Base-by-base conservation (phyloP, 2,797 vertebrate genomes). In the Falco rusticolus region DNA sequence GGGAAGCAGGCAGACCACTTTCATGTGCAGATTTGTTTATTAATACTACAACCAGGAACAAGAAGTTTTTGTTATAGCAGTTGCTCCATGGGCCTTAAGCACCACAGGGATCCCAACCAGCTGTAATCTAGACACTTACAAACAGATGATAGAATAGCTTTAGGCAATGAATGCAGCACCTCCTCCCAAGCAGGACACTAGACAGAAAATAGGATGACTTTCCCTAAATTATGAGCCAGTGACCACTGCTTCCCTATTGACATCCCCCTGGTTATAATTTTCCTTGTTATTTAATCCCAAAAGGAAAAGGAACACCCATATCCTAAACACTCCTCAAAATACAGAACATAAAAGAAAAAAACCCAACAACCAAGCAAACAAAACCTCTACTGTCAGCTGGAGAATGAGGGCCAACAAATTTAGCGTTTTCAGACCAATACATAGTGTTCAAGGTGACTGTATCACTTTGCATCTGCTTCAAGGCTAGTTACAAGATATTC, bases 391-490 rank as follows among this genome's bases (percentile, higher is more conserved):
- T 57, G 20, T 47, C 86, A 82, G 80, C 8, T 84, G 60, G 33
- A 81, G 31, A 59, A 79, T 0, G 24, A 70, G 9, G 10, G 11
- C 19, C 15, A 48, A 65, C 4, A 79, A 84, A 63, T 37, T 13
- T 29, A 51, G 54, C 1, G 1, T 43, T 65, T 65, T 45, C 71
- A 91, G 75, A 34, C 7, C n/a, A 47, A 37, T n/a, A 51, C 16
- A 10, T 4, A 33, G 21, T 1, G 13, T 10, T 78, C 20, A 34
- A 19, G n/a, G 64, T 39, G 56, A 70, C 0, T 2, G 24, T 11
- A 59, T 10, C 7, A 3, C 39, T 33, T 17, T 11, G 33, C 31
- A 22, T 26, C 6, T 79, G 16, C 56, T 39, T 21, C 56, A n/a
- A 89, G 56, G 63, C 54, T 33, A 25, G 26, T 54, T 51, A 39